Evolutionary conservation across 2,113 vertebrate genomes (phyloP), one percentile per base, ranked within the genome.

Genomic region (Phylloscopus trochilus): DNA sequence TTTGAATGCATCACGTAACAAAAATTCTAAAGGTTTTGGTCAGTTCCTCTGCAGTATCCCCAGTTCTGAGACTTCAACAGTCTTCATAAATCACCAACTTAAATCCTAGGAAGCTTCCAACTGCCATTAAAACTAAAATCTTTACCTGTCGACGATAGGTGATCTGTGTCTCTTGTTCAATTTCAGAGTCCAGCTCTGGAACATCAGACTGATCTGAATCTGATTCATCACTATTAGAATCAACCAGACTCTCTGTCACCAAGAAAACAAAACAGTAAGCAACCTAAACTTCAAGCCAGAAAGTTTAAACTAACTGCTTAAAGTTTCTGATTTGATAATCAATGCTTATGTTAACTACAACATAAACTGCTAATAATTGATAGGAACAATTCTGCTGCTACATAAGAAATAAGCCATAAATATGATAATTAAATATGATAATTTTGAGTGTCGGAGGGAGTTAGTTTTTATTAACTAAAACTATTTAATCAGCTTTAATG

Each of bases 181-280:
- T 99, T 98, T 99, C 99, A 87, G 99, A 99, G 97, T 99, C 99
- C 98, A 99, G 98, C 97, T 99, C 99, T 93, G 99, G 99, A 91
- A 99, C 99, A 69, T 99, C 99, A 83, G 99, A 99, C 69, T 99
- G 98, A 97, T 99, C 99, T 53, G 99, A 99, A 98, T 99, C 99
- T 5, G 99, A 99, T 90, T 99, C 99, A 95, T 99, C 99, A 41
- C 99, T 99, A 95, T 99, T 99, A 37, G 99, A 99, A 94, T 99
- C 99, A 70, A 98, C 97, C 95, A 99, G 97, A 95, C 97, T 99
- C 97, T 99, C 99, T 99, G 97, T 64, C 93, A 97, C 72, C 72
- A 72, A 76, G 88, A 95, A 84, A 91, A 83, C 10, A 93, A 62
- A 91, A 85, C 64, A 68, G 76, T 39, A 86, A 85, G 47, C 8